These are phyloP conservation scores for Cyphomyrus discorhynchus DNA, from an alignment of 2,113 vertebrate genomes.

Conservation along the genomic window DNA sequence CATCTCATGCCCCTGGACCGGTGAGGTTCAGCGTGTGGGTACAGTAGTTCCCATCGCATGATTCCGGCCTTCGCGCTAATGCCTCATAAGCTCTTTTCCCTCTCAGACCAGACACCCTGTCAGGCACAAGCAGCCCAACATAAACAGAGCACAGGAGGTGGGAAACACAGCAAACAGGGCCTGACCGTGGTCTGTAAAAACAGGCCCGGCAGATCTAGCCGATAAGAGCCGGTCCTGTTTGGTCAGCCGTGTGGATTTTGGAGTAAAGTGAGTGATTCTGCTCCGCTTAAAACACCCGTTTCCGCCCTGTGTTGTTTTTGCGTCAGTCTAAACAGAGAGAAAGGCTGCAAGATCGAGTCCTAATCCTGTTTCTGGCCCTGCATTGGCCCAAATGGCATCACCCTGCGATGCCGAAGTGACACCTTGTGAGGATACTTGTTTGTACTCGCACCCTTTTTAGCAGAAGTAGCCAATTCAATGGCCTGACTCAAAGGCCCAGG, in stretches of 20 bases:
- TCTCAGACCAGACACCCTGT: slow-evolving; percentile 12
- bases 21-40: background rate
- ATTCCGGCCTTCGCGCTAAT: background rate
- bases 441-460: background rate
- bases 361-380: background rate
- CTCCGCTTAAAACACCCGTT: background rate
- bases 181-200: slow-evolving; percentile 24
- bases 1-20: background rate
- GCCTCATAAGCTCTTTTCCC: slow-evolving; percentile 19
- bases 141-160: slow-evolving; percentile 23
- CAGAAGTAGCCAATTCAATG: background rate
- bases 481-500: too few relatives aligned
- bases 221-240: slow-evolving; percentile 28
- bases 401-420: background rate
- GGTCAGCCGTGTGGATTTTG: slow-evolving; percentile 25
- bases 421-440: background rate
- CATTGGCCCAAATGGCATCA: background rate
- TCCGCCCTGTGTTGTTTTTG: background rate
- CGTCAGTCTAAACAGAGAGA: background rate
- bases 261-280: background rate
- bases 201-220: slow-evolving; percentile 11
- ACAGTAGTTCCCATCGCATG: background rate
- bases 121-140: slow-evolving; percentile 16
- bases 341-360: background rate
- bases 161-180: background rate